These are phyloP conservation scores for Botrylloides violaceus DNA, from an alignment of 23 tunicate species.

Conservation along the genomic window DNA sequence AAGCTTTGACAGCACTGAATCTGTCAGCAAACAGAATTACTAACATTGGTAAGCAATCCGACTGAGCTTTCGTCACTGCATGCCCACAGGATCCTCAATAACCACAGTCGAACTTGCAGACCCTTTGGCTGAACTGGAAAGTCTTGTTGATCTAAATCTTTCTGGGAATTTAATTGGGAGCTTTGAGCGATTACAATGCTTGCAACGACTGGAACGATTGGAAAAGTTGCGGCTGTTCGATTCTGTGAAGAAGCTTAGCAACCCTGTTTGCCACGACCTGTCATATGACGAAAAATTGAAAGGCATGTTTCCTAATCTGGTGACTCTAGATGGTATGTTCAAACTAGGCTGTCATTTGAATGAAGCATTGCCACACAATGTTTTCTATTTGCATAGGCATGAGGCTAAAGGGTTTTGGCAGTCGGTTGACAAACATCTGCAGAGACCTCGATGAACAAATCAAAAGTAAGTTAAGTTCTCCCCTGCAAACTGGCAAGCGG, in stretches of 20 bases:
- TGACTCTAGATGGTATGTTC: slow-evolving; percentile 45
- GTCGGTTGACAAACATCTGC: slow-evolving; percentile 50
- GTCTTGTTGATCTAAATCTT: slow-evolving; percentile 40
- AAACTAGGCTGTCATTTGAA: too few relatives aligned
- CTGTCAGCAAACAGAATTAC: slow-evolving; percentile 59
- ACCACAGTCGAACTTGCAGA: slow-evolving; percentile 18
- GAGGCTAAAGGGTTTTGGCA: slow-evolving; percentile 63
- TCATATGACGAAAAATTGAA: slow-evolving; percentile 34
- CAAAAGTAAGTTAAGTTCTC: slow-evolving; percentile 41
- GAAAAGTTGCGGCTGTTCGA: slow-evolving; percentile 52
- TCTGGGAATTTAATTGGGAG: slow-evolving; percentile 60
- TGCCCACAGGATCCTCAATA: too few relatives aligned
- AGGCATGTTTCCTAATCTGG: slow-evolving; percentile 30
- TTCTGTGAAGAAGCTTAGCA: slow-evolving; percentile 35
- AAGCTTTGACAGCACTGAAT: slow-evolving; percentile 35
- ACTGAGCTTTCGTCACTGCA: too few relatives aligned
- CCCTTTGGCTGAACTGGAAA: slow-evolving; percentile 31
- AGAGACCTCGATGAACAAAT: slow-evolving; percentile 67
- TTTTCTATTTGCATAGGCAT: slow-evolving; percentile 43
- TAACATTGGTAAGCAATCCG: slow-evolving; percentile 78
- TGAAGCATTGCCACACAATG: too few relatives aligned
- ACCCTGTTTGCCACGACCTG: slow-evolving; percentile 47
- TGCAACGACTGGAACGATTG: slow-evolving; percentile 16
- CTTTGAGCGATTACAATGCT: slow-evolving; percentile 44
- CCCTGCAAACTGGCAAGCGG: too few relatives aligned